Percentiles rank a stretch among this genome's conserved stretches.
Evolutionary conservation across 2,113 vertebrate genomes (phyloP).

Genomic region (Antechinus flavipes): DNA sequence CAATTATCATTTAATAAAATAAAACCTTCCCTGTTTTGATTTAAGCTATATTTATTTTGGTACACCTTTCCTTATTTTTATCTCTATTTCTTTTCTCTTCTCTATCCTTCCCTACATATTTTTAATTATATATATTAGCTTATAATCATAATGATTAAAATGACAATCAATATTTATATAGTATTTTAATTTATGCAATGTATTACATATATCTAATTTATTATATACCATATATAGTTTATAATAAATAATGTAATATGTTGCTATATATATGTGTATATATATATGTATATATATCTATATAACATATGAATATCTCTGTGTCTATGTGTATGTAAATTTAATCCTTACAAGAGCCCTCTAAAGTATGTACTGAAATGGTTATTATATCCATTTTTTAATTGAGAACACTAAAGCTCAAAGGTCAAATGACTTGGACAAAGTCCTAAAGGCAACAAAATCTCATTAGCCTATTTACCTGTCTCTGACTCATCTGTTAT

Average conservation of each 20-base stretch:
- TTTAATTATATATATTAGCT: background rate
- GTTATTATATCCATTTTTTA: background rate
- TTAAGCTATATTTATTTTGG: background rate
- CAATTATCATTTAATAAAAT: background rate
- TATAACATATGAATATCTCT: too few relatives aligned
- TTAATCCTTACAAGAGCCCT: background rate
- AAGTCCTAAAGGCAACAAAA: background rate
- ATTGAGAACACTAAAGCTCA: background rate
- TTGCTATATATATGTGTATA: background rate
- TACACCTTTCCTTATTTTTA: background rate
- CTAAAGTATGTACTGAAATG: background rate
- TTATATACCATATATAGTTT: background rate
- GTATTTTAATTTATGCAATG: background rate
- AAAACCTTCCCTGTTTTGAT: background rate
- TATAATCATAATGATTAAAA: background rate
- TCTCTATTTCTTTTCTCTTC: background rate
- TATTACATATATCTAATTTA: background rate
- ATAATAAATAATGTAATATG: background rate
- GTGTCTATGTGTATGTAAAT: background rate
- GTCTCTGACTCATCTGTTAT: background rate
- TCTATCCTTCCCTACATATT: background rate
- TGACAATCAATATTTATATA: background rate
- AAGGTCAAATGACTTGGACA: background rate
- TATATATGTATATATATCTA: too few relatives aligned
- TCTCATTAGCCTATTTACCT: background rate